These are phyloP conservation scores for Frieseomelitta varia DNA, from an alignment of 1,140 invertebrate species.

Conservation along the genomic window DNA sequence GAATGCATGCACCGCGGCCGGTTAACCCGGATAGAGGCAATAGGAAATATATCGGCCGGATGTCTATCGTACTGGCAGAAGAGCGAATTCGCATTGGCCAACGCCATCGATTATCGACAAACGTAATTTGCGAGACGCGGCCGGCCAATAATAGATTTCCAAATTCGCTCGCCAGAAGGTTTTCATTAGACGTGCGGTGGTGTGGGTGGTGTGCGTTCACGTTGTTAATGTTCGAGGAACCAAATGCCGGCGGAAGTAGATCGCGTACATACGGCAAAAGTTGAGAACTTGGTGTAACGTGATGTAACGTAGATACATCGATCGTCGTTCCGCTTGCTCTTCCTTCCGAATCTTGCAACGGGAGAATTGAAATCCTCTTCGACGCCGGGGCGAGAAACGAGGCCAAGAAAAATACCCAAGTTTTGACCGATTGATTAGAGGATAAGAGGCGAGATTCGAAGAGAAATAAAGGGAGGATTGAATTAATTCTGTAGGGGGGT, in stretches of 20 bases:
- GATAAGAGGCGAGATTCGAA: too few species aligned
- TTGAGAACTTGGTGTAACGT: not conserved
- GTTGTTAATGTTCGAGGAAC: slow-evolving; percentile 34
- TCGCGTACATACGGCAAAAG: not conserved
- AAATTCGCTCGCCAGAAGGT: slow-evolving; percentile 40
- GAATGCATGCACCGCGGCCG: not conserved
- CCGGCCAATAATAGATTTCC: slow-evolving; percentile 55
- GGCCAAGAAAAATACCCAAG: too few species aligned
- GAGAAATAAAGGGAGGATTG: too few species aligned
- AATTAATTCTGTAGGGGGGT: too few species aligned
- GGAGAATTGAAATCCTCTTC: too few species aligned
- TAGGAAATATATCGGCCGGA: slow-evolving; percentile 17
- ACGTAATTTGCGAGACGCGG: slow-evolving; percentile 50
- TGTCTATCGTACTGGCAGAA: slow-evolving; percentile 1
- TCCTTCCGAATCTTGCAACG: too few species aligned
- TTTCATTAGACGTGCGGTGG: slow-evolving; percentile 55
- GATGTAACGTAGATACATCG: not conserved
- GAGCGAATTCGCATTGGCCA: slow-evolving; percentile 34
- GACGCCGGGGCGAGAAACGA: too few species aligned
- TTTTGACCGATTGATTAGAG: too few species aligned
- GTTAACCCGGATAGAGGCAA: not conserved
- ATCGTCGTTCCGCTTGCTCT: not conserved
- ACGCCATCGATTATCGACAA: slow-evolving; percentile 55
- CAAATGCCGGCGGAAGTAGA: not conserved
- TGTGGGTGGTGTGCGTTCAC: too few species aligned